Percentiles rank a stretch among this genome's conserved stretches.
These are phyloP conservation scores for Potamilus streckersoni DNA, from an alignment of 1,140 invertebrate species.

Conservation along the genomic window DNA sequence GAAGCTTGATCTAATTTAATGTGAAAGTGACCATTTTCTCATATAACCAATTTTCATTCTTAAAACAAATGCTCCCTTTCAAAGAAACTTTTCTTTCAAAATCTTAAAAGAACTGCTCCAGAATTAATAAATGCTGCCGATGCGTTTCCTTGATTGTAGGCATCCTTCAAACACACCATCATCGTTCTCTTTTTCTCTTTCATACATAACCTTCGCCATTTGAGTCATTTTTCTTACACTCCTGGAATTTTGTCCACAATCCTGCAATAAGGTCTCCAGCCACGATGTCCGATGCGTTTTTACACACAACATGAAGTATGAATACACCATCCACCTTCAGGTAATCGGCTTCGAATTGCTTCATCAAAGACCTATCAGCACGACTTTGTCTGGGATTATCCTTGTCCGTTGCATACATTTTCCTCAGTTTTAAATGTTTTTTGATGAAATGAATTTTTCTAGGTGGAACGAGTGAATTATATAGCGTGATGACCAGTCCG, in stretches of 20 bases:
- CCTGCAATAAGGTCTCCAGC: conserved; percentile 39
- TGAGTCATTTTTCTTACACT: background rate
- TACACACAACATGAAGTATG: conserved; percentile 37
- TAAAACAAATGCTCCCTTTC: too few species aligned
- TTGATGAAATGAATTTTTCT: conserved; percentile 61
- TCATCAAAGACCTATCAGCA: conserved; percentile 49
- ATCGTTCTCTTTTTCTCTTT: too few species aligned
- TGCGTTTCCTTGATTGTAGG: too few species aligned
- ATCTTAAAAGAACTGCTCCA: too few species aligned
- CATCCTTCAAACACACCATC: too few species aligned
- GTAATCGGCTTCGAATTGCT: conserved; percentile 51
- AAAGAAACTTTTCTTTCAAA: too few species aligned
- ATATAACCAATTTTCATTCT: too few species aligned
- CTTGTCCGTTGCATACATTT: conserved; percentile 19
- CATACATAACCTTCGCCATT: background rate
- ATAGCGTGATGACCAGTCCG: conserved; percentile 58
- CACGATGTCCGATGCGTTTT: conserved; percentile 44
- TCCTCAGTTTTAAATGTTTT: conserved; percentile 61
- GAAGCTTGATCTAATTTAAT: too few species aligned
- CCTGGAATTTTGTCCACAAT: conserved; percentile 36
- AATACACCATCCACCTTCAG: conserved; percentile 53
- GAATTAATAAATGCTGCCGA: too few species aligned
- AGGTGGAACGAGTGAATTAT: conserved; percentile 50
- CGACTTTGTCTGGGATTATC: conserved; percentile 51
- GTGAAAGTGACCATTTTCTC: too few species aligned